Percentiles rank a stretch among this genome's conserved stretches.
Conservation (phyloP, 2,797 vertebrate species). For the Cynopterus sphinx region DNA sequence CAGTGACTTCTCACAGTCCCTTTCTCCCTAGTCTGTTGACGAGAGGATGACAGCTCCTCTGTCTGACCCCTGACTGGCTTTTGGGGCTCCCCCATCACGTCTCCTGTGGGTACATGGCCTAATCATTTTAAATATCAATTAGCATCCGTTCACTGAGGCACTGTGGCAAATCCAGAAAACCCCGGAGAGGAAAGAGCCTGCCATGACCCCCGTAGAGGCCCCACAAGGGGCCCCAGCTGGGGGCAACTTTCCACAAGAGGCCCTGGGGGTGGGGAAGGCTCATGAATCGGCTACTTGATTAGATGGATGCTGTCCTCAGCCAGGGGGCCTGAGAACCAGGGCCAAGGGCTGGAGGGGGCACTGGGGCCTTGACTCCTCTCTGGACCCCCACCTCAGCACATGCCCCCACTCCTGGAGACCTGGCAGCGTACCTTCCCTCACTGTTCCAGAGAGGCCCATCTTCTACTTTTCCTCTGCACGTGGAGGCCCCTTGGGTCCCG, state of each 20-base stretch:
- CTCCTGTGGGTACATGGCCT: background rate
- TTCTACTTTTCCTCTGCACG: background rate
- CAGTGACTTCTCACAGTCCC: background rate
- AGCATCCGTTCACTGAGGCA: background rate
- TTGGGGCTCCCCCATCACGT: background rate
- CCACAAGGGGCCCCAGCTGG: background rate
- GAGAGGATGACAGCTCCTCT: background rate
- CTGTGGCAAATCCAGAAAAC: background rate
- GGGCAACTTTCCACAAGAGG: background rate
- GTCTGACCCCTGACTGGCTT: background rate
- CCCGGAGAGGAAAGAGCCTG: background rate
- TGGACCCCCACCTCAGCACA: too few species aligned
- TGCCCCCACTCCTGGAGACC: background rate
- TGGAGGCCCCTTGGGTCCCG: background rate
- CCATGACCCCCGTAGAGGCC: background rate
- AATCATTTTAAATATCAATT: background rate
- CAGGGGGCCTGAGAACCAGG: background rate
- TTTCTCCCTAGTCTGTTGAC: background rate
- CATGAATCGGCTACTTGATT: background rate
- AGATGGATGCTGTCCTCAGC: background rate
- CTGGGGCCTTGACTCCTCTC: too few species aligned
- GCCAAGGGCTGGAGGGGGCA: fast-evolving
- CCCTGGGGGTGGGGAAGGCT: background rate
- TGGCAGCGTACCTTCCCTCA: background rate
- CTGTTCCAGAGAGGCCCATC: background rate